Percentiles rank a stretch among this genome's conserved stretches.
Evolutionary conservation across 1,140 invertebrate species (phyloP).

Genomic region (Oryctes rhinoceros): DNA sequence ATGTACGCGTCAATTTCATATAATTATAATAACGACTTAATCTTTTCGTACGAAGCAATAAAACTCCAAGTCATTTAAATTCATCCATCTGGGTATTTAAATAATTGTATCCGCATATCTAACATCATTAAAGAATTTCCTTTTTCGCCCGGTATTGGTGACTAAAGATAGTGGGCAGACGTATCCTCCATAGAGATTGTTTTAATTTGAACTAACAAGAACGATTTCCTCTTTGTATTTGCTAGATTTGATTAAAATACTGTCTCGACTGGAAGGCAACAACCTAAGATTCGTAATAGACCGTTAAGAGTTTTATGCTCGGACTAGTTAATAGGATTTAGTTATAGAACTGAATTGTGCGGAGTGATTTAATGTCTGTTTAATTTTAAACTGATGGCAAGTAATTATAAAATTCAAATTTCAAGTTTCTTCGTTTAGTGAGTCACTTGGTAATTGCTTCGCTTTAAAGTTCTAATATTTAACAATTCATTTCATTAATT

Average conservation of each 20-base stretch:
- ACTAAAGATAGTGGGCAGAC: constrained; percentile 21
- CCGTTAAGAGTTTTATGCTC: neutral
- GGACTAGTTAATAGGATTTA: neutral
- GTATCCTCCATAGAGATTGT: constrained; percentile 30
- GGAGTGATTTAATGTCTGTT: neutral
- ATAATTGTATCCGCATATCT: constrained; percentile 33
- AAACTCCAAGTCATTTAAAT: constrained; percentile 31
- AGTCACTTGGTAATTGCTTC: too few relatives aligned
- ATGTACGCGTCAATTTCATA: neutral
- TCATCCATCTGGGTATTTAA: constrained; percentile 11
- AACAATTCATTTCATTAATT: too few relatives aligned
- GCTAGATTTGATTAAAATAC: constrained; percentile 32
- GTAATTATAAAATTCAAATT: too few relatives aligned
- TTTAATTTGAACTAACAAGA: constrained; percentile 26
- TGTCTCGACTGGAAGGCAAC: constrained; percentile 19
- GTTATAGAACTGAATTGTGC: neutral
- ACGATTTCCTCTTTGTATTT: constrained; percentile 23
- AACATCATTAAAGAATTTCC: constrained; percentile 36
- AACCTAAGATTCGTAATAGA: constrained; percentile 29
- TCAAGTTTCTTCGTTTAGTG: too few relatives aligned
- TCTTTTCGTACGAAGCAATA: constrained; percentile 3
- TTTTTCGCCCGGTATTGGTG: constrained; percentile 29
- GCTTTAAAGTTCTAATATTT: too few relatives aligned
- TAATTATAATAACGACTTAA: constrained; percentile 23
- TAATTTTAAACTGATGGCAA: too few relatives aligned